phyloP scores from a whole-genome alignment of 2,888 invertebrate species.

The Lamproptera curius region DNA sequence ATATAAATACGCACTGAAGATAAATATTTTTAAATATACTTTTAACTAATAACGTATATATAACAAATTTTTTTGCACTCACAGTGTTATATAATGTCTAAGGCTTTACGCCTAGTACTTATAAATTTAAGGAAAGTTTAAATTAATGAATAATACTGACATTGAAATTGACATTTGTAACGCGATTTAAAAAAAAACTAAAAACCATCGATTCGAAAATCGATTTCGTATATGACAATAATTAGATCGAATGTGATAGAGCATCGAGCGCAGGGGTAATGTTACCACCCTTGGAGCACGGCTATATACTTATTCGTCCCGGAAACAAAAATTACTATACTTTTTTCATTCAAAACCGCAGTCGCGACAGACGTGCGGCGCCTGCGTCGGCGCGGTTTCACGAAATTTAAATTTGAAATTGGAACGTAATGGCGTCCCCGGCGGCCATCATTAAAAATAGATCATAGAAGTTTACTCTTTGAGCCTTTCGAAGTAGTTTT shows the following conservation, averaged over 20 bases:
- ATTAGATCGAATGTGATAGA: constrained; percentile 27
- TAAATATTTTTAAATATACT: no score
- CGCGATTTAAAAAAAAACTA: constrained; percentile 4
- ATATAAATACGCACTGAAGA: no score
- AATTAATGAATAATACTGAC: no score
- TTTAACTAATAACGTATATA: no score
- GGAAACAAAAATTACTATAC: constrained; percentile 46
- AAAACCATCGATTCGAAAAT: constrained; percentile 27
- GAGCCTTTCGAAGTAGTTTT: constrained; percentile 45
- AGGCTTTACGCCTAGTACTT: no score
- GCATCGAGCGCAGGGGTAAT: constrained; percentile 23
- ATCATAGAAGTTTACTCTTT: constrained; percentile 47
- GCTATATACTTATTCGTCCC: constrained; percentile 34
- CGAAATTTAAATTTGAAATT: constrained; percentile 63
- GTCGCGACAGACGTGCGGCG: constrained; percentile 47
- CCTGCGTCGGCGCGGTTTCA: constrained; percentile 44
- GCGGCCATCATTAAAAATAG: constrained; percentile 68
- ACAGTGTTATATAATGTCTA: no score
- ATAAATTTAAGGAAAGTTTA: no score
- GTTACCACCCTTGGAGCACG: constrained; percentile 29
- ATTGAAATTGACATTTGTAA: no score
- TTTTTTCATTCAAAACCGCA: constrained; percentile 41
- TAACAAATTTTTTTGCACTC: no score
- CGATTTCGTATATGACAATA: constrained; percentile 33
- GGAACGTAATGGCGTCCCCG: constrained; percentile 51